Evolutionary conservation across 2,797 vertebrate genomes (phyloP).

Genomic region (Rousettus madagascariensis): DNA sequence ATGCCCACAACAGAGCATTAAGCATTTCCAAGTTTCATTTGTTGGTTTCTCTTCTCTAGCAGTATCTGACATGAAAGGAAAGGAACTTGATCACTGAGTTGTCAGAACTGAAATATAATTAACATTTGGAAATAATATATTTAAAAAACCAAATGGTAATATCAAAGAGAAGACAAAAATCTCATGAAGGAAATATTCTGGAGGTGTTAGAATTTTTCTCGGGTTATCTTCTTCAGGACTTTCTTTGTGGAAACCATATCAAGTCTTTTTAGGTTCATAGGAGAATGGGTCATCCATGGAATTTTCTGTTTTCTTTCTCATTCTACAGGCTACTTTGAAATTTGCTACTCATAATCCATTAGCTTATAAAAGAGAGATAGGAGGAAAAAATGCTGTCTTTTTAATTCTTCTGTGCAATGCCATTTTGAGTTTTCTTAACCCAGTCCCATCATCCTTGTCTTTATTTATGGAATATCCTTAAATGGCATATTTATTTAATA

Average conservation of each 20-base stretch:
- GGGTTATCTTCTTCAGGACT: neutral
- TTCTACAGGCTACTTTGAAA: neutral
- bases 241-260: neutral
- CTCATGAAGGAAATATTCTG: neutral
- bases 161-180: neutral
- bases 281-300: neutral
- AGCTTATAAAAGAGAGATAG: neutral
- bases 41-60: neutral
- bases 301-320: neutral
- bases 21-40: neutral
- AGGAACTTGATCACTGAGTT: neutral
- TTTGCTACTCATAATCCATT: neutral
- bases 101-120: slow-evolving; percentile 10
- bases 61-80: neutral
- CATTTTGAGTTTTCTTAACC: neutral
- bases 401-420: neutral
- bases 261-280: neutral
- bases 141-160: neutral
- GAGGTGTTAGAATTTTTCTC: neutral
- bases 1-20: neutral
- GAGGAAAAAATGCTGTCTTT: neutral
- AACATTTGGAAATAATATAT: neutral
- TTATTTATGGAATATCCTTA: neutral
- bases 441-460: neutral
- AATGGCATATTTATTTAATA: too few species aligned